Percentiles rank a stretch among this genome's conserved stretches.
Evolutionary conservation across 2,113 vertebrate species (phyloP).

Genomic region (Pseudorectes ferrugineus): DNA sequence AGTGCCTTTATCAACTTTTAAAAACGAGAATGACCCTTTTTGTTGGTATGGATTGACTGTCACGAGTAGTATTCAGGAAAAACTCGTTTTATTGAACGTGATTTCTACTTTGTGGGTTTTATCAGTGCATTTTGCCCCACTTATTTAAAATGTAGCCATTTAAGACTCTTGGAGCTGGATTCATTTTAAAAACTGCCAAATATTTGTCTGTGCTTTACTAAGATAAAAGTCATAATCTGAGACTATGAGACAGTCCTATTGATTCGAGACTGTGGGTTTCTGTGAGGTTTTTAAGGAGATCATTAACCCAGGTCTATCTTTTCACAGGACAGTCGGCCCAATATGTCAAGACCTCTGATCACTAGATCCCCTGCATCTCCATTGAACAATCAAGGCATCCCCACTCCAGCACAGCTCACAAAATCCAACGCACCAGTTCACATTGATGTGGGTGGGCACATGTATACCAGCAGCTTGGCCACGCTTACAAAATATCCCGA

Average conservation of each 20-base stretch:
- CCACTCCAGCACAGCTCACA: conserved; percentile 96
- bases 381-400: conserved; percentile 98
- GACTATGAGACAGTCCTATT: neutral
- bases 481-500: conserved; percentile 94
- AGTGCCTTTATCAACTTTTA: conserved; percentile 16
- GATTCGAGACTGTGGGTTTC: neutral
- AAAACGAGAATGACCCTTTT: neutral
- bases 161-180: neutral
- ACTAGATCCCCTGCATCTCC: conserved; percentile 97
- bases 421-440: conserved; percentile 97
- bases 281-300: neutral
- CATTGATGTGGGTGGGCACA: conserved; percentile 98
- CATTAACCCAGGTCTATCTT: conserved; percentile 70
- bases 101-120: neutral
- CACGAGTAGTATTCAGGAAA: neutral
- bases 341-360: conserved; percentile 98
- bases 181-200: neutral
- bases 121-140: neutral
- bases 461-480: conserved; percentile 99
- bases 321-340: conserved; percentile 94
- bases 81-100: neutral
- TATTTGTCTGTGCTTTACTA: neutral
- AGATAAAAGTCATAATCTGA: neutral
- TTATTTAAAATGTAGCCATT: neutral
- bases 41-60: neutral